These are phyloP conservation scores for Diorhabda sublineata DNA, from an alignment of 1,140 invertebrate genomes.

Conservation along the genomic window DNA sequence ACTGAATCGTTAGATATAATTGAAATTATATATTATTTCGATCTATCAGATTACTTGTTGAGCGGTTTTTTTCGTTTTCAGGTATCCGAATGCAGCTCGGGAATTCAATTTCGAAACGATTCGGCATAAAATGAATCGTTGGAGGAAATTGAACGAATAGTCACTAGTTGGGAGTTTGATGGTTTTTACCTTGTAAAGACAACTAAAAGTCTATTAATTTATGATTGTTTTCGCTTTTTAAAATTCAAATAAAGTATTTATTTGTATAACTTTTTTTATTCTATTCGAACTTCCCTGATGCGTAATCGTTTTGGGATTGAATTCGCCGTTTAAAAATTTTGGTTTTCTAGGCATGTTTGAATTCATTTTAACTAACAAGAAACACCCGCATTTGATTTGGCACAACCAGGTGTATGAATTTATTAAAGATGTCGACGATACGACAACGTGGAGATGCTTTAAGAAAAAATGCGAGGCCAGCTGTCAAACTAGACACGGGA, in stretches of 20 bases:
- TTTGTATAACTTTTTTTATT: too few species aligned
- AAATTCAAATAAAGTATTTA: too few species aligned
- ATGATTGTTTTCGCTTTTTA: too few species aligned
- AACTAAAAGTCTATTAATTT: too few species aligned
- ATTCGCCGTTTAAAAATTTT: too few species aligned
- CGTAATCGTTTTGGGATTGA: too few species aligned
- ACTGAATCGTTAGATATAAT: too few species aligned
- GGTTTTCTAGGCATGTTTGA: slow-evolving; percentile 29
- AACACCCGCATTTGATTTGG: slow-evolving; percentile 25
- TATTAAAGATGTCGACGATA: slow-evolving; percentile 19
- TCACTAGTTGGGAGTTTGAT: too few species aligned
- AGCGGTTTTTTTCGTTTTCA: slow-evolving; percentile 22
- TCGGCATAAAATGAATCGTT: slow-evolving; percentile 39
- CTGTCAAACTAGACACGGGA: slow-evolving; percentile 30
- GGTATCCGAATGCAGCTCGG: slow-evolving; percentile 39
- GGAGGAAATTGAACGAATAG: slow-evolving; percentile 31
- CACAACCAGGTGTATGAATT: slow-evolving; percentile 35
- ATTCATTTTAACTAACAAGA: slow-evolving; percentile 22
- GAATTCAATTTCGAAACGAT: slow-evolving; percentile 36
- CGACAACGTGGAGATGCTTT: slow-evolving; percentile 33
- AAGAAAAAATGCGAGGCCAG: slow-evolving; percentile 28
- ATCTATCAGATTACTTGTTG: too few species aligned
- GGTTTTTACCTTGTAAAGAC: too few species aligned
- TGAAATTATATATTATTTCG: too few species aligned
- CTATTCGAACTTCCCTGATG: too few species aligned